Evolutionary conservation across 2,113 vertebrate genomes (phyloP).

Genomic region (Asarcornis scutulata): DNA sequence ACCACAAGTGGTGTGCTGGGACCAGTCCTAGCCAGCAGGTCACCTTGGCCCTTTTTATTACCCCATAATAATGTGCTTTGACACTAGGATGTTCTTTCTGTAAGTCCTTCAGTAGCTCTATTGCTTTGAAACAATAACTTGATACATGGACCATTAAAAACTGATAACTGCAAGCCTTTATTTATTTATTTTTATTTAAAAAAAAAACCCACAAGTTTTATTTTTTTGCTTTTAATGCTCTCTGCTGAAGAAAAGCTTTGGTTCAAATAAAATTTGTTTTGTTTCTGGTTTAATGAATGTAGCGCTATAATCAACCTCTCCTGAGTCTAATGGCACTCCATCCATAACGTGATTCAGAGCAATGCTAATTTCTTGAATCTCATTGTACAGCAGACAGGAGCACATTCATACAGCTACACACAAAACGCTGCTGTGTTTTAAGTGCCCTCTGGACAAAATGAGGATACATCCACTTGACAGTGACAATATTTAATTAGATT

Average conservation of each 20-base stretch:
- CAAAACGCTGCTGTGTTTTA: background rate
- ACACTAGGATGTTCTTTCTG: background rate
- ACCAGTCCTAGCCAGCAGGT: background rate
- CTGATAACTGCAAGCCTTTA: background rate
- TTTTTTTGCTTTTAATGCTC: background rate
- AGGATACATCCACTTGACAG: background rate
- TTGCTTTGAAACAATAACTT: background rate
- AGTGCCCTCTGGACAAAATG: background rate
- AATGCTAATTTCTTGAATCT: background rate
- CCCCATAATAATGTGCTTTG: accelerated
- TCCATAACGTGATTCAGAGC: background rate
- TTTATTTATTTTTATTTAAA: background rate
- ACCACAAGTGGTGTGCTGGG: background rate
- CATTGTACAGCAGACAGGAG: background rate
- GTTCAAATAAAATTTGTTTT: background rate
- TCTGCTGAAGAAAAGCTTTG: background rate
- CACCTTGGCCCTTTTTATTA: background rate
- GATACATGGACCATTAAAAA: background rate
- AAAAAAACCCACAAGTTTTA: background rate
- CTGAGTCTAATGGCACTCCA: background rate
- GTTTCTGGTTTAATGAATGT: background rate
- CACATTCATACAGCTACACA: background rate
- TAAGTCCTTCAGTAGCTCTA: accelerated
- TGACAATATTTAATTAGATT: background rate
- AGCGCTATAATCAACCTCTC: background rate